Base-by-base conservation (phyloP, 2,888 invertebrate genomes). In the Nephrocerus scutellatus region DNA sequence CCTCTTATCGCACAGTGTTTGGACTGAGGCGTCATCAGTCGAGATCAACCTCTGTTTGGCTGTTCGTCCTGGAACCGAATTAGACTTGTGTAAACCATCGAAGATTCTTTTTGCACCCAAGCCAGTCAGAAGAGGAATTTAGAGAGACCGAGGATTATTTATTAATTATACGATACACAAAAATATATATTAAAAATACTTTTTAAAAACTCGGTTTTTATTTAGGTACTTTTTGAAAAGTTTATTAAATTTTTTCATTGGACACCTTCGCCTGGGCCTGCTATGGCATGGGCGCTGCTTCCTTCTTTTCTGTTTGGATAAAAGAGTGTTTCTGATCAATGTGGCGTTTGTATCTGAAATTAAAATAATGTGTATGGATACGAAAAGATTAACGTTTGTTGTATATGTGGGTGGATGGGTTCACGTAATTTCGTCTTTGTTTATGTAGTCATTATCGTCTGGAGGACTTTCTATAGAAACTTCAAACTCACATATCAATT, bases 21-120 rank as follows among this genome's bases (percentile, higher is more conserved):
- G 90, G 90, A 87, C 89, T 39, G 92, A 92, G 67, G 83, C 90
- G 0, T 88, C 89, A 51, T 84, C 85, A 40, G 84, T 92, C 14
- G 89, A 91, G 59, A 80, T 92, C 42, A 83, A 82, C 5, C 74
- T 92, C 25, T 89, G 88, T 25, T 70, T 92, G 29, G 82, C 88
- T 5, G 81, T 88, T 28, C 73, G 74, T 3, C 74, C 74, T 30
- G 71, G 69, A 22, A 63, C 79, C 6, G 73, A 82, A 22, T 71
- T 92, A 25, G 88, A 90, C 59, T 71, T 92, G 12, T 88, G 90
- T 59, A 84, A 86, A 54, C 84, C 90, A 0, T 85, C 89, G 3
- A 82, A 87, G 59, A 82, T 92, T 36, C 79, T 84, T 23, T 85
- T 92, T 39, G 82, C 86, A 4, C 92, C 92, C 0, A 91, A 90